Base-by-base conservation (phyloP, 2,113 vertebrate species). In the Scatophagus argus region DNA sequence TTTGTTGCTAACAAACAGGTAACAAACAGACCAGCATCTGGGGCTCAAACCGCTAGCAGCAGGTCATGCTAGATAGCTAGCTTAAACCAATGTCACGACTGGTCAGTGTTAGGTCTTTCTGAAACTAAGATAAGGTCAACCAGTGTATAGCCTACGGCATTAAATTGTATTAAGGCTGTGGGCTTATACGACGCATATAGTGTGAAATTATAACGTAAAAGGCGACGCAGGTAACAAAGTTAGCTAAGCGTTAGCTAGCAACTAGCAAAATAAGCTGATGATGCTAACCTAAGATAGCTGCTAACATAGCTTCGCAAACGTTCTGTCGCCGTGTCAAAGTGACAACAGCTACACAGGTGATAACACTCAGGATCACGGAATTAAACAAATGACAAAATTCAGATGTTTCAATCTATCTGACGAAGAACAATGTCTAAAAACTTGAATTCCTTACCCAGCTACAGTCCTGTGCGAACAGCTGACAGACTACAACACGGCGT, bases 401-500 rank as follows among this genome's bases (percentile, higher is more conserved):
- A 1, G 0, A 8, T 1, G 19, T 9, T 9, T 9, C 8, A 14
- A 16, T n/a, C 0, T 0, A 31, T 1, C 0, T 41, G 2, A 32
- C 46, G 19, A 13, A 9, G 3, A 34, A 73, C 16, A 36, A 39
- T 0, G n/a, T 29, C n/a, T 12, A 36, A 19, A 64, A 61, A 31
- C 12, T 19, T 36, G 31, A 27, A 27, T 52, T 13, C 56, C 83
- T 82, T 83, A 93, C 93, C 89, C 36, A 13, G 80, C 39, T 25
- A 4, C 13, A 47, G 58, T 67, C 8, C 44, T 39, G 56, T 8
- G 41, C n/a, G 23, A 69, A 52, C 89, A 88, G 89, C 82, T 90
- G 93, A 91, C 82, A 39, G 89, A 77, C 72, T 43, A 79, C 80
- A 84, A 85, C 90, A 89, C 70, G 3, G 32, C 83, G 81, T 89